Percentiles rank a stretch among this genome's conserved stretches.
Evolutionary conservation across 23 tunicate species (phyloP).

Genomic region (Halocynthia roretzi): DNA sequence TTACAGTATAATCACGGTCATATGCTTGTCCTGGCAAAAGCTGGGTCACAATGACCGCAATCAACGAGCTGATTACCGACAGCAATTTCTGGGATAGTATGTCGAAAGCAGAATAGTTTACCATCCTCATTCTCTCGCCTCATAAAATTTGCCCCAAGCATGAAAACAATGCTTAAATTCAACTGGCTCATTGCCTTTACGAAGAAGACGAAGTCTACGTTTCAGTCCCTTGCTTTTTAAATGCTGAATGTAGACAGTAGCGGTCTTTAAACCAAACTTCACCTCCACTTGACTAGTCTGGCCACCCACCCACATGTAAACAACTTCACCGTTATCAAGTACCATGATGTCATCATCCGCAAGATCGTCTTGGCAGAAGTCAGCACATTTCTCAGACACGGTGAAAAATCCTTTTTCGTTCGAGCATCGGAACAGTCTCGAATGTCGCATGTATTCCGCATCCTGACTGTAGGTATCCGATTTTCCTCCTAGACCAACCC

Average conservation of each 20-base stretch:
- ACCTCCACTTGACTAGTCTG: constrained; percentile 89
- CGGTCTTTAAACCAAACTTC: constrained; percentile 72
- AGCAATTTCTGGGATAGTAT: not conserved
- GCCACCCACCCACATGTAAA: constrained; percentile 90
- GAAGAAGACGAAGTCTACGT: constrained; percentile 41
- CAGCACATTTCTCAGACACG: constrained; percentile 96
- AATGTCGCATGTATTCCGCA: constrained; percentile 64
- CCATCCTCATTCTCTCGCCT: constrained; percentile 13
- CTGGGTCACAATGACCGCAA: not conserved
- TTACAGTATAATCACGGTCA: no score
- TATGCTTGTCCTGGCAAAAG: no score
- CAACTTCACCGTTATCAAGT: constrained; percentile 77
- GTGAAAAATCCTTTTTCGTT: constrained; percentile 94
- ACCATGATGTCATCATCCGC: constrained; percentile 99
- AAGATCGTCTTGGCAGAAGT: constrained; percentile 96
- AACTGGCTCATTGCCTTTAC: constrained; percentile 80
- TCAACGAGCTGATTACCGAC: not conserved
- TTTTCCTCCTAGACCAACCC: constrained; percentile 85
- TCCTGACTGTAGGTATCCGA: constrained; percentile 60
- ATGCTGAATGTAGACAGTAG: constrained; percentile 80
- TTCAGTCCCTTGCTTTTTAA: constrained; percentile 63
- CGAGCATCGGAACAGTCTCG: constrained; percentile 91
- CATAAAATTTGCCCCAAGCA: constrained; percentile 61
- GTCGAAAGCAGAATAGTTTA: no score
- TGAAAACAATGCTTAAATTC: constrained; percentile 82